Percentiles rank a stretch among this genome's conserved stretches.
These are phyloP conservation scores for Lithophane socia DNA, from an alignment of 2,888 invertebrate genomes.

Conservation along the genomic window DNA sequence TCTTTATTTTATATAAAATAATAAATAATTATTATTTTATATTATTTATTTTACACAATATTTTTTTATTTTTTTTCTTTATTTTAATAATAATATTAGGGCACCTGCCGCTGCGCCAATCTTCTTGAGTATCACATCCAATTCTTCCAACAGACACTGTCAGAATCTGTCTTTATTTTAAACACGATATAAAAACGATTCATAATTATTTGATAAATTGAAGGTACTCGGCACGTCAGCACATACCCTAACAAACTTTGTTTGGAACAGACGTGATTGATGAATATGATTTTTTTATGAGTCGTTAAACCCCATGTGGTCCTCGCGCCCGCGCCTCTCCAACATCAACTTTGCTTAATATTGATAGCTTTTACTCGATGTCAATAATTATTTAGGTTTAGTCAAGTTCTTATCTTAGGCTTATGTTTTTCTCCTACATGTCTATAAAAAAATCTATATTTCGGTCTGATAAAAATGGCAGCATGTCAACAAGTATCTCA, in stretches of 20 bases:
- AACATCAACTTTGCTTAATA: constrained; percentile 66
- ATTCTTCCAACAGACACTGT: constrained; percentile 78
- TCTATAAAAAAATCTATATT: constrained; percentile 24
- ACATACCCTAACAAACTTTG: constrained; percentile 65
- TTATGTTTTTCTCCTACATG: constrained; percentile 5
- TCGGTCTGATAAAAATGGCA: constrained; percentile 21
- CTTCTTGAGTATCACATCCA: constrained; percentile 87
- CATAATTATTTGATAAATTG: constrained; percentile 68
- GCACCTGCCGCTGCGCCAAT: constrained; percentile 86
- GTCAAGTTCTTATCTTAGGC: constrained; percentile 21
- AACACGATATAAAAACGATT: constrained; percentile 62
- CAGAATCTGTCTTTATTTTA: constrained; percentile 74
- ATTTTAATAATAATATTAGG: constrained; percentile 74
- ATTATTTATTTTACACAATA: too few relatives aligned
- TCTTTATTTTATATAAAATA: too few relatives aligned
- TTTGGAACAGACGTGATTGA: constrained; percentile 68
- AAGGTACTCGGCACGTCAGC: constrained; percentile 64
- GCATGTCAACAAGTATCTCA: constrained; percentile 39
- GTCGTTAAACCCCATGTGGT: constrained; percentile 67
- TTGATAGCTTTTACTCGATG: constrained; percentile 59
- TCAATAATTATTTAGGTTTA: constrained; percentile 60
- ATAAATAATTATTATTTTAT: too few relatives aligned
- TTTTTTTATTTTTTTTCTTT: too few relatives aligned
- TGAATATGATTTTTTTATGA: constrained; percentile 71
- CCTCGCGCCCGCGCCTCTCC: constrained; percentile 51